Conservation (phyloP, 2,113 vertebrate genomes). For the Aleadryas rufinucha region DNA sequence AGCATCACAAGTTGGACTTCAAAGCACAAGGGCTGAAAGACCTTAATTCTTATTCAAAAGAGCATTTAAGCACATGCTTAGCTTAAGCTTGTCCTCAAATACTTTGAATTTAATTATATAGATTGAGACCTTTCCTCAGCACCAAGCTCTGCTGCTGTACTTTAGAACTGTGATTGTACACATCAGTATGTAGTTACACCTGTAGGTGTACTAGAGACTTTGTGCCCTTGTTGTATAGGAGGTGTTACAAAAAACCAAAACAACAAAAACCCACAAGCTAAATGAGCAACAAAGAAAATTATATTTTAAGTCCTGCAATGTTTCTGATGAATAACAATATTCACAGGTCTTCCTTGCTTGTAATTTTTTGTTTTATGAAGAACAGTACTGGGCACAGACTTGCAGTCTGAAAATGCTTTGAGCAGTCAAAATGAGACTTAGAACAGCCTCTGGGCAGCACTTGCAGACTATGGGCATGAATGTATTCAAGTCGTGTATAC, state of each 20-base stretch:
- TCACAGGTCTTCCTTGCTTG: background rate
- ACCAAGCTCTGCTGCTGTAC: background rate
- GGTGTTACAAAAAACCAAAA: background rate
- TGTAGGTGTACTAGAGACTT: background rate
- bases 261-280: background rate
- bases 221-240: background rate
- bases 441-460: background rate
- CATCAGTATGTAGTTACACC: background rate
- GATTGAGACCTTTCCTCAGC: background rate
- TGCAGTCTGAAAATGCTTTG: background rate
- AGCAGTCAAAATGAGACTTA: background rate
- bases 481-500: background rate
- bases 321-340: background rate
- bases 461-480: background rate
- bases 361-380: background rate
- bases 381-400: background rate
- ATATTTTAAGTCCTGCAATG: background rate
- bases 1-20: background rate
- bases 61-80: background rate
- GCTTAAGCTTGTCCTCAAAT: background rate
- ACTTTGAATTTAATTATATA: background rate
- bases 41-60: background rate
- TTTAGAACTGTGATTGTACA: background rate
- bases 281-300: background rate
- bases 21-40: background rate